Conservation (phyloP, 2,888 invertebrate genomes). For the Strigamia crassipes region DNA sequence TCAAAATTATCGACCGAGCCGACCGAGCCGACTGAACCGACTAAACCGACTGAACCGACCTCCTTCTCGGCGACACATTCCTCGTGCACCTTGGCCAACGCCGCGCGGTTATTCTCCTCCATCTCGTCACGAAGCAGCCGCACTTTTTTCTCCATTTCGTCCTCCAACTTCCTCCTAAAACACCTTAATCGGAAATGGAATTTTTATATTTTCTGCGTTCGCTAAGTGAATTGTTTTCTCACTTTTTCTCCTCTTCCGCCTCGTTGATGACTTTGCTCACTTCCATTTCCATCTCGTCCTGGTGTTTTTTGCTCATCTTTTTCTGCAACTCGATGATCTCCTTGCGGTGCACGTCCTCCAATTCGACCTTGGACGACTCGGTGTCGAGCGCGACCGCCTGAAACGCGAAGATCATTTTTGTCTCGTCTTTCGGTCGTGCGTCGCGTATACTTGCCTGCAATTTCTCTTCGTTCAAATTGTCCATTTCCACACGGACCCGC, state of each 20-base stretch:
- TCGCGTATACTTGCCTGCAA: slow-evolving; percentile 43
- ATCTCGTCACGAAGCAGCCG: slow-evolving; percentile 70
- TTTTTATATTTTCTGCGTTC: too few species aligned
- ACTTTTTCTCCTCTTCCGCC: slow-evolving; percentile 34
- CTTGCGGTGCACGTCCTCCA: slow-evolving; percentile 43
- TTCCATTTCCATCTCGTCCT: slow-evolving; percentile 44
- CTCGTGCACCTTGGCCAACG: slow-evolving; percentile 57
- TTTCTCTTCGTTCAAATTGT: slow-evolving; percentile 41
- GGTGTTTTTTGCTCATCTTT: slow-evolving; percentile 41
- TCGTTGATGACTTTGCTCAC: slow-evolving; percentile 41
- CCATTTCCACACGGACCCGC: neutral
- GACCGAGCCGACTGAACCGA: too few species aligned
- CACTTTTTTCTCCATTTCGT: slow-evolving; percentile 75
- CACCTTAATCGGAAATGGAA: too few species aligned
- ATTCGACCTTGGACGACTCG: slow-evolving; percentile 33
- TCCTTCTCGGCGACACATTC: slow-evolving; percentile 53
- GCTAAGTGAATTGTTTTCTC: neutral
- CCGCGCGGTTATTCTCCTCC: slow-evolving; percentile 62
- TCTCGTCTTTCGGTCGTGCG: neutral
- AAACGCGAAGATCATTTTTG: neutral
- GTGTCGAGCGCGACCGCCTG: slow-evolving; percentile 41
- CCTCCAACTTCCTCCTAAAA: slow-evolving; percentile 54
- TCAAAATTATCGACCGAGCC: neutral
- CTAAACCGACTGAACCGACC: neutral
- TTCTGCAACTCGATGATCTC: slow-evolving; percentile 45